A percentile compares a stretch with the other conserved stretches of the same genome.
These are phyloP conservation scores for Gasteruption jaculator DNA, from an alignment of 2,888 invertebrate genomes.

Conservation along the genomic window DNA sequence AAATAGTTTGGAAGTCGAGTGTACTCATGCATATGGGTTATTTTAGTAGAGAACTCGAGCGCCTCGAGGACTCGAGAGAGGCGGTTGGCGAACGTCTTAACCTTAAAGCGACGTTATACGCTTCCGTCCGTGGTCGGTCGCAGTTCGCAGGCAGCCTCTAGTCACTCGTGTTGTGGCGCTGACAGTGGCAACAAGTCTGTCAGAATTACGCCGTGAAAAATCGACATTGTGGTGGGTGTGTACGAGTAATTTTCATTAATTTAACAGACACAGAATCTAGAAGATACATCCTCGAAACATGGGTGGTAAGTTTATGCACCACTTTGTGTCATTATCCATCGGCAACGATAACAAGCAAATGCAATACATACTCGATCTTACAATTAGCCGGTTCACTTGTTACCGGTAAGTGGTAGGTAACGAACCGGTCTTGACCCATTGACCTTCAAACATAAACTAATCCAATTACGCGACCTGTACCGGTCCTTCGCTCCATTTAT, in stretches of 20 bases:
- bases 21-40: no score
- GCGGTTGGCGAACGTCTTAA: no score
- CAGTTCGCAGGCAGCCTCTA: conserved; percentile 14
- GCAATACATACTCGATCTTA: conserved; percentile 4
- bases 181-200: conserved; percentile 32
- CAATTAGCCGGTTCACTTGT: conserved; percentile 25
- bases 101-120: no score
- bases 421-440: conserved; percentile 42
- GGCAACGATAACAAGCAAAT: neutral
- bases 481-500: conserved; percentile 16
- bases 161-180: conserved; percentile 40
- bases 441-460: conserved; percentile 39
- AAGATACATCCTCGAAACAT: conserved; percentile 27
- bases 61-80: no score
- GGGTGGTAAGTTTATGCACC: conserved; percentile 36
- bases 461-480: conserved; percentile 16
- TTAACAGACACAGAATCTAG: conserved; percentile 5
- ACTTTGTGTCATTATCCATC: neutral
- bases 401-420: no score
- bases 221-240: conserved; percentile 33
- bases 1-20: no score
- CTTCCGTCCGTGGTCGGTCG: no score
- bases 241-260: conserved; percentile 13
- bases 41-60: no score
- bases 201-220: conserved; percentile 30